These are phyloP conservation scores for Andrena fulva DNA, from an alignment of 2,888 invertebrate species.

Conservation along the genomic window DNA sequence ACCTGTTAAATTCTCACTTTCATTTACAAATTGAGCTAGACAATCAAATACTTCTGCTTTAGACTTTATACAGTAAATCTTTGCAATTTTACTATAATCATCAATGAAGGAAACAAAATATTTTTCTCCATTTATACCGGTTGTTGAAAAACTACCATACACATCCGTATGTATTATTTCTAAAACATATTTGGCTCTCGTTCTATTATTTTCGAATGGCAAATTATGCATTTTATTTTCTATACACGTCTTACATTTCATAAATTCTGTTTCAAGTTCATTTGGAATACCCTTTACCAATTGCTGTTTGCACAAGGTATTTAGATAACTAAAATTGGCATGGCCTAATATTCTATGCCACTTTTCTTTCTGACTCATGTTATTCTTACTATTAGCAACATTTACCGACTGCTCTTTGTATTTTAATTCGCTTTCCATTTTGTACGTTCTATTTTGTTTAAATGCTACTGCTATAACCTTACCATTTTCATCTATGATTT, in stretches of 20 bases:
- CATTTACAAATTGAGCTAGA: not conserved
- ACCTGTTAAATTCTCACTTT: not conserved
- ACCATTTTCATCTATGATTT: constrained; percentile 29
- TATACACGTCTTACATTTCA: constrained; percentile 64
- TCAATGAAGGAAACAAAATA: not conserved
- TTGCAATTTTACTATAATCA: not conserved
- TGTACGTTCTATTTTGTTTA: constrained; percentile 29
- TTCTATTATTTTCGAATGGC: constrained; percentile 6
- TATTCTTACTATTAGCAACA: not conserved
- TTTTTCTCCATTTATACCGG: not conserved
- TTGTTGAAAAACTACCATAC: not conserved
- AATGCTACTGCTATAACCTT: constrained; percentile 28
- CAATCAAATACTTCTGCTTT: not conserved
- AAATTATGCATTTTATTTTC: constrained; percentile 55
- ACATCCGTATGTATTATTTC: constrained; percentile 13
- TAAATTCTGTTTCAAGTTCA: constrained; percentile 52
- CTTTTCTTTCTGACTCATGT: constrained; percentile 59
- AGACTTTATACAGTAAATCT: not conserved
- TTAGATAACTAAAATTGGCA: constrained; percentile 67
- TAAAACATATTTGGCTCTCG: not conserved
- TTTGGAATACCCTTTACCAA: constrained; percentile 61
- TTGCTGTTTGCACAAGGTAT: constrained; percentile 59
- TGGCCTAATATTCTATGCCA: constrained; percentile 68
- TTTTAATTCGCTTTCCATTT: constrained; percentile 22
- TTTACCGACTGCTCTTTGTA: not conserved